Evolutionary conservation across 1,140 invertebrate genomes (phyloP), one percentile per base, ranked within the genome.

Genomic region (Lysiphlebus fabarum): DNA sequence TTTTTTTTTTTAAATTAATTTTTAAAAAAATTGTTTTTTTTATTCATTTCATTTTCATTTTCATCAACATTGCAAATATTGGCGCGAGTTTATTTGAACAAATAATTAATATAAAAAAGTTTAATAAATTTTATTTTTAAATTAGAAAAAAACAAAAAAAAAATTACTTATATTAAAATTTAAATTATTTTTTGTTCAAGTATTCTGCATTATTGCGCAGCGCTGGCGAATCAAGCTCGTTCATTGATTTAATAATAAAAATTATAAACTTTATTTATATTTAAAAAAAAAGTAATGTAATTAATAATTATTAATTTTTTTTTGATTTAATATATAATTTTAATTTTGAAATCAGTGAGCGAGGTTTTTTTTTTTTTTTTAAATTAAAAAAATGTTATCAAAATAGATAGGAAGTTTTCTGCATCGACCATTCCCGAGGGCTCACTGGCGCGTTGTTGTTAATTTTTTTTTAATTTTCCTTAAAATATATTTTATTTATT

Each of bases 21-120:
- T n/a, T n/a, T n/a, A n/a, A n/a, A n/a, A n/a, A n/a, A n/a, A n/a
- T 70, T 66, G 26, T 64, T 65, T 59, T 67, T 68, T 70, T 65
- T 68, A 66, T 70, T 71, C 67, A 66, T 56, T 65, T 44, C 61
- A 57, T 12, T 59, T 56, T 47, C 56, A 48, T 55, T 56, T 61
- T 55, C 59, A 55, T 61, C 45, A 45, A 26, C 17, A 55, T 56
- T 1, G 17, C 17, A 26, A 26, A 26, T 58, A 58, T 53, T 71
- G 55, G 76, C 74, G 75, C 74, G 73, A 77, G 76, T 69, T 70
- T 74, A 66, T 69, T 78, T 71, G 77, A 75, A 68, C 62, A 36
- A 33, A 55, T 33, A 45, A 43, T 57, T 55, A 36, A 51, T 38
- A 53, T 40, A 33, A 40, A 51, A 26, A 37, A 45, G 41, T 43